These are phyloP conservation scores for Chironomus riparius DNA, from an alignment of 2,888 invertebrate species.

Conservation along the genomic window DNA sequence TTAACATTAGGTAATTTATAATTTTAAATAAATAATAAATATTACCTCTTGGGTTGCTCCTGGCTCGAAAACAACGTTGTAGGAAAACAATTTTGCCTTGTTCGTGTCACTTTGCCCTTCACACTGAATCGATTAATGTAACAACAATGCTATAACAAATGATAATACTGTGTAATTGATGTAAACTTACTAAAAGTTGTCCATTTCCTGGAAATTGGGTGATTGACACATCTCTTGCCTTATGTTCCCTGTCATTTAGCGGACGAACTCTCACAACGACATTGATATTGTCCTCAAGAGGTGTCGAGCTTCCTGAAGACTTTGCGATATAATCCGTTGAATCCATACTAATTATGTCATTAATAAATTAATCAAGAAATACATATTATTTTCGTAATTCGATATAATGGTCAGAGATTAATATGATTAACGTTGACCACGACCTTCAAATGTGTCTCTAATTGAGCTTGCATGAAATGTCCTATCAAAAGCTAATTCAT, in stretches of 20 bases:
- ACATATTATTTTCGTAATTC: background rate
- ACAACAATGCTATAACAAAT: conserved; percentile 6
- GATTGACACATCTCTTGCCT: conserved; percentile 56
- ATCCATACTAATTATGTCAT: conserved; percentile 3
- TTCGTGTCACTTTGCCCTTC: conserved; percentile 50
- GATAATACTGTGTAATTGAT: background rate
- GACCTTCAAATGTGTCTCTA: too few species aligned
- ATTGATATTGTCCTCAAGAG: conserved; percentile 20
- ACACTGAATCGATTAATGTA: conserved; percentile 36
- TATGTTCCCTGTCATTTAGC: conserved; percentile 62
- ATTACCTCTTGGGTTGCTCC: conserved; percentile 58
- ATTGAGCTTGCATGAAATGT: too few species aligned
- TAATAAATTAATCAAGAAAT: background rate
- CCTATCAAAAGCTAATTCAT: too few species aligned
- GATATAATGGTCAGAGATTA: too few species aligned
- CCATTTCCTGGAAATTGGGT: conserved; percentile 84
- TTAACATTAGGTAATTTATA: background rate
- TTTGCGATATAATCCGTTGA: background rate
- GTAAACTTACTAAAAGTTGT: conserved; percentile 53
- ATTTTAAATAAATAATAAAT: background rate
- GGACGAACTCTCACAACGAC: conserved; percentile 60
- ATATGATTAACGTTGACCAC: too few species aligned
- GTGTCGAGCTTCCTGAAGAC: conserved; percentile 13
- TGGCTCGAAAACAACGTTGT: conserved; percentile 90
- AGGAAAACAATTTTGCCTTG: conserved; percentile 81